Evolutionary conservation across 2,113 vertebrate species (phyloP).

Genomic region (Chionis minor): DNA sequence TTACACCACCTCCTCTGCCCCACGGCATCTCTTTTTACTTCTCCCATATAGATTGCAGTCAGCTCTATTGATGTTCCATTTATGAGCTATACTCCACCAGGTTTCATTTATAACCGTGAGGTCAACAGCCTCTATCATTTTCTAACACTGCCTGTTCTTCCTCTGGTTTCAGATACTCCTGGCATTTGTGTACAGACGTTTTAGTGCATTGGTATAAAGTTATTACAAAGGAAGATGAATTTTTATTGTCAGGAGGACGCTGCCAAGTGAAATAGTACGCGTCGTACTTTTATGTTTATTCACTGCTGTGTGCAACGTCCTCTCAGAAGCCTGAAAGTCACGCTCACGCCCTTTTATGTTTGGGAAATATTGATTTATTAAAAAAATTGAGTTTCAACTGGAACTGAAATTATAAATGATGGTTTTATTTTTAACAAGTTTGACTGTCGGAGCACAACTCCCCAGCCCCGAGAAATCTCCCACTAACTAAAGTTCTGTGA

Average conservation of each 20-base stretch:
- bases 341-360: not conserved
- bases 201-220: not conserved
- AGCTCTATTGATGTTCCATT: not conserved
- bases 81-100: not conserved
- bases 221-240: conserved; percentile 26
- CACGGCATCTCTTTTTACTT: not conserved
- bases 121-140: not conserved
- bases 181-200: not conserved
- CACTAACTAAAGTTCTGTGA: not conserved
- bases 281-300: not conserved
- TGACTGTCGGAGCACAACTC: not conserved
- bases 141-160: not conserved
- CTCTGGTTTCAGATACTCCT: not conserved
- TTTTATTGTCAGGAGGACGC: conserved; percentile 1
- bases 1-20: not conserved
- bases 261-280: conserved; percentile 19
- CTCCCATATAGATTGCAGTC: not conserved
- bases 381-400: not conserved
- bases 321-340: not conserved
- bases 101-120: not conserved
- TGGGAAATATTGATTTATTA: conserved; percentile 39
- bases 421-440: not conserved
- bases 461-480: not conserved
- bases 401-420: not conserved
- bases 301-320: not conserved